Evolutionary conservation across 1,140 invertebrate species (phyloP).

Genomic region (Melanaphis sacchari): DNA sequence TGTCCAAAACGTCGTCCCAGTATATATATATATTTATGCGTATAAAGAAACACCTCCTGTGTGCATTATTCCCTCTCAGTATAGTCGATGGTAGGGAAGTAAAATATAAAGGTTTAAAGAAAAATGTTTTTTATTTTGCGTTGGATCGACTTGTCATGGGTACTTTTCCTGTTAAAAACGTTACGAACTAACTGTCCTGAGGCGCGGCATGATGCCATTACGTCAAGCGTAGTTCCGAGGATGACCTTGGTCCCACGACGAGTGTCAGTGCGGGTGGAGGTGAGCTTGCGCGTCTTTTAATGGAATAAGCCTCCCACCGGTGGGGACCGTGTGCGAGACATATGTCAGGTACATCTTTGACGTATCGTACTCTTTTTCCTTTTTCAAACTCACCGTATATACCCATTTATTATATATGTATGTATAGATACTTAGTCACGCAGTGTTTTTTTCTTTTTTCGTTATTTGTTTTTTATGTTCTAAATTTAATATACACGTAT

Average conservation of each 20-base stretch:
- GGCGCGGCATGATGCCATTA: neutral
- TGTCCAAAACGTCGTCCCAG: neutral
- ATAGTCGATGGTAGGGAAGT: neutral
- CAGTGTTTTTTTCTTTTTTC: neutral
- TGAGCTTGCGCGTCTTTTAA: conserved; percentile 28
- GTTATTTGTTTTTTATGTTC: neutral
- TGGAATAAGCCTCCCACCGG: conserved; percentile 45
- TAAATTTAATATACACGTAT: neutral
- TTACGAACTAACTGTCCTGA: neutral
- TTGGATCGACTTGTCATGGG: neutral
- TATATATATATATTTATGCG: neutral
- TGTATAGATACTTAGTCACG: neutral
- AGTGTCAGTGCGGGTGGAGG: neutral
- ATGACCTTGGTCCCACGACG: neutral
- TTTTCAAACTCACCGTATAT: neutral
- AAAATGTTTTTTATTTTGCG: neutral
- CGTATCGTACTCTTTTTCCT: neutral
- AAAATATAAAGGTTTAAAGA: conserved; percentile 22
- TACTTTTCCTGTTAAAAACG: conserved; percentile 20
- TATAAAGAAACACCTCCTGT: neutral
- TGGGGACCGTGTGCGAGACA: neutral
- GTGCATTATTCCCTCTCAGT: neutral
- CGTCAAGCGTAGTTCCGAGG: neutral
- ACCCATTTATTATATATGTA: neutral
- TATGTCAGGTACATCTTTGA: neutral